Conservation (phyloP, 1,140 invertebrate genomes). For the Nasonia longicornis region DNA sequence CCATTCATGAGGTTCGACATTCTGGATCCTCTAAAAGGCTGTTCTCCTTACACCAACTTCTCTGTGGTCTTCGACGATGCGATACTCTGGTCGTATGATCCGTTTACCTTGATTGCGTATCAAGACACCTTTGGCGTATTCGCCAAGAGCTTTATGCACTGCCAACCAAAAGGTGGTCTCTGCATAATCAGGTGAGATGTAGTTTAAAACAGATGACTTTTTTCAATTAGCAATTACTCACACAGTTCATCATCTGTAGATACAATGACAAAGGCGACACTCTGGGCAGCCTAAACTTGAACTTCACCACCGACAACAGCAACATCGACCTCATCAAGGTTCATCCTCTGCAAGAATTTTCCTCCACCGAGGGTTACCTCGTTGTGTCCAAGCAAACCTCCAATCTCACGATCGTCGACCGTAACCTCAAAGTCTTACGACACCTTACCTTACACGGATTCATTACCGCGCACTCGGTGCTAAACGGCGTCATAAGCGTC, state of each 20-base stretch:
- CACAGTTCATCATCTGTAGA: background rate
- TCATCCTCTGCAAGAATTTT: background rate
- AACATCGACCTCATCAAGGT: background rate
- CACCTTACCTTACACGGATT: background rate
- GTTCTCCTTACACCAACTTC: background rate
- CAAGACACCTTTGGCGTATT: constrained; percentile 12
- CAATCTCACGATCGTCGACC: background rate
- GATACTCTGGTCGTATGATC: background rate
- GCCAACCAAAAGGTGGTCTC: background rate
- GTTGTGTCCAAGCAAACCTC: background rate
- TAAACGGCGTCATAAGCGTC: constrained; percentile 14
- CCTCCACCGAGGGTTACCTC: background rate
- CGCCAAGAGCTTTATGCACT: background rate
- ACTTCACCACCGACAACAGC: background rate
- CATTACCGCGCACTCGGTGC: background rate
- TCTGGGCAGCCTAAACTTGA: background rate
- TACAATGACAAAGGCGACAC: background rate
- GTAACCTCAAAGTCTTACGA: background rate
- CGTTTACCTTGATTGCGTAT: constrained; percentile 3
- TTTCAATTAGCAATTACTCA: background rate
- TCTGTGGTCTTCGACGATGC: background rate
- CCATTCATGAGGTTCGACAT: background rate
- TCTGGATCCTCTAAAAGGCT: background rate
- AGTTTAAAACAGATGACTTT: background rate
- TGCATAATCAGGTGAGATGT: constrained; percentile 14